Base-by-base conservation (phyloP, 2,888 invertebrate genomes). In the Drosophila atroscutellata region DNA sequence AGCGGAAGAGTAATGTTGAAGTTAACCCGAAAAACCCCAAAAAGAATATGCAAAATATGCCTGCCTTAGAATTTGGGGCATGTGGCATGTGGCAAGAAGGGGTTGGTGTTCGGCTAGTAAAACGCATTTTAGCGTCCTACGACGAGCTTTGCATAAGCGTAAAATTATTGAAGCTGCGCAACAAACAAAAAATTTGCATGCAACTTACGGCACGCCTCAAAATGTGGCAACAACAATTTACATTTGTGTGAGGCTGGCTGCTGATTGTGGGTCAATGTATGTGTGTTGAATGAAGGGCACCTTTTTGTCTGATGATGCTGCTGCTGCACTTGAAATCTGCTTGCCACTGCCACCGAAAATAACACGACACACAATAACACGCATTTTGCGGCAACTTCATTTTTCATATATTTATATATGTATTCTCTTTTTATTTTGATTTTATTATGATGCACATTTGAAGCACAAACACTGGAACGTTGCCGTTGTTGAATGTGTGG, bases 11-110 rank as follows among this genome's bases (percentile, higher is more conserved):
- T 39, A 47, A 24, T 52, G 34, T 39, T 28, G 54, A 59, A 36
- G 34, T 20, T 36, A 28, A 36, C 7, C 26, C 54, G 36, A 15
- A 59, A 30, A 54, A 18, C 20, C 36, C 11, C 4, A 42, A 20
- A 42, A 37, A 64, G 75, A 68, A 72, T 66, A 73, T 68, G 73
- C 81, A 65, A 83, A 81, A 83, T 69, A 81, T 72, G 58, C 45
- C 64, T 47, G 37, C 26, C 36, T 7, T 54, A 13, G 37, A 54
- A 13, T 37, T 37, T 18, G 54, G 5, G 18, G 24, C 7, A 8
- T 26, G 13, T 0, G 15, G 6, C 7, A 15, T 7, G 37, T 18
- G 26, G n/a, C 11, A 9, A 4, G 18, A 20, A 32, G 32, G 42
- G 9, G 9, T n/a, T 13, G 2, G 26, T 15, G 13, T 45, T 15